These are phyloP conservation scores for Notechis scutatus DNA, from an alignment of 2,113 vertebrate genomes.

Conservation along the genomic window DNA sequence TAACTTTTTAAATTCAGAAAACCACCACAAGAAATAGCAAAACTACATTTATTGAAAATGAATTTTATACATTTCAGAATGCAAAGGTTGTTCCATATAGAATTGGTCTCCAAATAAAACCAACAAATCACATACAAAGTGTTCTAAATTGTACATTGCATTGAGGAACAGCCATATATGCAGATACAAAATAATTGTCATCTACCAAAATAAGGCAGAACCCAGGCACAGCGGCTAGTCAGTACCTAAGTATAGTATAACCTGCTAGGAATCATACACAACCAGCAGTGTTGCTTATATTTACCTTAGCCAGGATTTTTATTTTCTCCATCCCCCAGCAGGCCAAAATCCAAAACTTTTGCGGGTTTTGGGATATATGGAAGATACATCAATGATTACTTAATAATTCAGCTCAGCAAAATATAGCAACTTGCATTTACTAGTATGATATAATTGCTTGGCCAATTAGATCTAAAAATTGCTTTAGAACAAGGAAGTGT, in stretches of 20 bases:
- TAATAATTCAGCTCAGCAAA: background rate
- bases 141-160: constrained; percentile 7
- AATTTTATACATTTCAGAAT: constrained; percentile 25
- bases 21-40: constrained; percentile 8
- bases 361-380: background rate
- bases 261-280: constrained; percentile 1
- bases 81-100: constrained; percentile 15
- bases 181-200: constrained; percentile 12
- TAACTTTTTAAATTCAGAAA: background rate
- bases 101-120: constrained; percentile 20
- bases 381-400: background rate
- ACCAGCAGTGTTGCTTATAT: background rate
- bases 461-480: background rate
- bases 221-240: constrained; percentile 16
- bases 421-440: background rate
- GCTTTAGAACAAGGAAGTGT: background rate
- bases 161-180: constrained; percentile 2
- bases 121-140: constrained; percentile 14
- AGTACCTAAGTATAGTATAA: constrained; percentile 11
- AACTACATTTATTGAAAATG: constrained; percentile 30
- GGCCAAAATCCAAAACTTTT: background rate
- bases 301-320: background rate
- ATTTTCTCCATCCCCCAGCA: background rate
- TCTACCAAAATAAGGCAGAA: constrained; percentile 17
- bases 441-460: background rate